phyloP scores from a whole-genome alignment of 2,113 vertebrate species.

The Varanus salvator region DNA sequence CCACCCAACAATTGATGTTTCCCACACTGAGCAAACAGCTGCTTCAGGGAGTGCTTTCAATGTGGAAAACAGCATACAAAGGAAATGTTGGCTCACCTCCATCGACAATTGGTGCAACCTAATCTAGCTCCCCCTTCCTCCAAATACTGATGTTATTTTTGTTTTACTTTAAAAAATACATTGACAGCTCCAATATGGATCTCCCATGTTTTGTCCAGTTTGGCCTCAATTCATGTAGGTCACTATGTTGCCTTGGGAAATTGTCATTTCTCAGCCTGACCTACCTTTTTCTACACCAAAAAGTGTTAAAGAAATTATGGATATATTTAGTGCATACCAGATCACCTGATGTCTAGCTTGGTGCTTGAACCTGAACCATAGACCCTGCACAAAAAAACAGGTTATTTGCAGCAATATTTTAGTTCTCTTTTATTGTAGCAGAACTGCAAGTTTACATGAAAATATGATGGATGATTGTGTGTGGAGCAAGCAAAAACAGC shows the following conservation, averaged over 20 bases:
- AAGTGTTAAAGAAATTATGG: not conserved
- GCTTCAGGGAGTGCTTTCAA: not conserved
- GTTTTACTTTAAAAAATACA: not conserved
- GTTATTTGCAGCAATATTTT: not conserved
- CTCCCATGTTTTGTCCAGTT: not conserved
- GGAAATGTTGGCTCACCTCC: not conserved
- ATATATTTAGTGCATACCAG: not conserved
- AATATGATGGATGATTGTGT: not conserved
- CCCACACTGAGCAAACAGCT: not conserved
- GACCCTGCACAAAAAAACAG: not conserved
- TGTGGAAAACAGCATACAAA: not conserved
- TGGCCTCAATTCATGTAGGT: not conserved
- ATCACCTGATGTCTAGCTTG: not conserved
- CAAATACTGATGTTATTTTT: not conserved
- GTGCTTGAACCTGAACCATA: not conserved
- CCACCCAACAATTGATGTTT: not conserved
- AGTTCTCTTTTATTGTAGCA: not conserved
- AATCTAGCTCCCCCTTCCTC: not conserved
- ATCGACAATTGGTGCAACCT: not conserved
- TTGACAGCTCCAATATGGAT: not conserved
- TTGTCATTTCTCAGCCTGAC: not conserved
- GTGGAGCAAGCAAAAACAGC: not conserved
- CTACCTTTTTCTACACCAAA: not conserved
- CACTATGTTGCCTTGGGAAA: not conserved
- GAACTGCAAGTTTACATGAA: not conserved